Evolutionary conservation across 2,113 vertebrate genomes (phyloP).

Genomic region (Dolichallabes microphthalmus): DNA sequence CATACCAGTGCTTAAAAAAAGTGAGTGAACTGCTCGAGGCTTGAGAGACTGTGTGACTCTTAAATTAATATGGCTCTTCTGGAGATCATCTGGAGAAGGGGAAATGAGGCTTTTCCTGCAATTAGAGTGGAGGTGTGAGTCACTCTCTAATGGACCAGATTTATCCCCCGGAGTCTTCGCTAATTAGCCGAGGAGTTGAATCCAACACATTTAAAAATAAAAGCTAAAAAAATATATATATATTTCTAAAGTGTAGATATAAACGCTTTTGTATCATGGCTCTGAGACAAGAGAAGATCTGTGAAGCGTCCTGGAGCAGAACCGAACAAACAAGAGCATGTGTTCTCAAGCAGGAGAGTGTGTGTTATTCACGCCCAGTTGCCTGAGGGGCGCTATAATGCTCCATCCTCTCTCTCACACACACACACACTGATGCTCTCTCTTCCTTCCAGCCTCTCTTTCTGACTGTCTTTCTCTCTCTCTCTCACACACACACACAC

Average conservation of each 20-base stretch:
- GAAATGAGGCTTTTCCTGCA: neutral
- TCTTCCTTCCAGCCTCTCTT: too few species aligned
- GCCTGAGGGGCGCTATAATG: neutral
- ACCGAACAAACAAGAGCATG: neutral
- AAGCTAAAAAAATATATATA: neutral
- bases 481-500: neutral
- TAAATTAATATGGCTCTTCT: slow-evolving; percentile 7
- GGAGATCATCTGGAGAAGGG: slow-evolving; percentile 4
- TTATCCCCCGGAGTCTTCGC: neutral
- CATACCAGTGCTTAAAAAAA: neutral
- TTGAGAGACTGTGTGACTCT: neutral
- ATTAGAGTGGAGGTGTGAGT: neutral
- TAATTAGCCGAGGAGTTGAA: neutral
- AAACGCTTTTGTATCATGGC: neutral
- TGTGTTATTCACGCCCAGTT: slow-evolving; percentile 3
- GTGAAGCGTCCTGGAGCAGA: neutral
- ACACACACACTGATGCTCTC: slow-evolving; percentile 1
- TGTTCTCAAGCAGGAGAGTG: neutral
- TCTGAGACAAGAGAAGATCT: neutral
- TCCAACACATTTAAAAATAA: neutral
- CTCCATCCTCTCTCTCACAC: neutral
- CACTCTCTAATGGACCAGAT: neutral
- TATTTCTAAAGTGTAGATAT: neutral
- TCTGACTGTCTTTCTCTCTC: too few species aligned
- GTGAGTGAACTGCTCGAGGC: neutral